Base-by-base conservation (phyloP, 2,888 invertebrate species). In the Synergus umbraculus region DNA sequence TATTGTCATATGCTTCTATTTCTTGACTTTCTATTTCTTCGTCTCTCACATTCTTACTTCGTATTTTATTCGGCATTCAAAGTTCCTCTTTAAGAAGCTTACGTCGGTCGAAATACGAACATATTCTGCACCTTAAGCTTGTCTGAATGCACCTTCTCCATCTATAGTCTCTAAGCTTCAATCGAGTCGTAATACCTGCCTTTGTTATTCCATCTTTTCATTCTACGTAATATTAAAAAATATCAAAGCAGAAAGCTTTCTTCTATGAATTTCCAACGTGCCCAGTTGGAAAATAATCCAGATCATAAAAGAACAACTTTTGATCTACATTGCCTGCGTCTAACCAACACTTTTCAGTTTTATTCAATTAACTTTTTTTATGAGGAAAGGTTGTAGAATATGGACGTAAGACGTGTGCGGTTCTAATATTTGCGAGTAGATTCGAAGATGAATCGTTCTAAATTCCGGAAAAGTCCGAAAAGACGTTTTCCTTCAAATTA, bases 151-250 rank as follows among this genome's bases (percentile, higher is more conserved):
- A 73, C 73, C 49, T 73, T 73, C 37, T 73, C 49, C 41, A 73
- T 73, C 54, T 37, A 37, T 4, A 58, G 54, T 54, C 73, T 73
- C 41, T 58, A 73, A 73, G 54, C 73, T 73, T 73, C 73, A 73
- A 73, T 73, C 73, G 41, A 73, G 73, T 73, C 73, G 54, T 73
- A 49, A 49, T 73, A 54, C 54, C 69, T 58, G 41, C 54, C 54
- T 58, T 73, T 73, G 73, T 73, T 73, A 73, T 73, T 73, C 18
- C 41, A n/a, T 73, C 73, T 73, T 73, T 73, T 73, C 73, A 73
- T 73, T 54, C 54, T 37, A 15, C 41, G 54, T 58, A 4, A 73
- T 73, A 67, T 46, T 46, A 49, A 73, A 54, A 58, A 60, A 22
- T 37, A 41, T 73, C 18, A 54, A 41, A 54, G 37, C 37, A 73